phyloP scores from a whole-genome alignment of 2,797 vertebrate genomes.

The Enteromius mattozi region DNA sequence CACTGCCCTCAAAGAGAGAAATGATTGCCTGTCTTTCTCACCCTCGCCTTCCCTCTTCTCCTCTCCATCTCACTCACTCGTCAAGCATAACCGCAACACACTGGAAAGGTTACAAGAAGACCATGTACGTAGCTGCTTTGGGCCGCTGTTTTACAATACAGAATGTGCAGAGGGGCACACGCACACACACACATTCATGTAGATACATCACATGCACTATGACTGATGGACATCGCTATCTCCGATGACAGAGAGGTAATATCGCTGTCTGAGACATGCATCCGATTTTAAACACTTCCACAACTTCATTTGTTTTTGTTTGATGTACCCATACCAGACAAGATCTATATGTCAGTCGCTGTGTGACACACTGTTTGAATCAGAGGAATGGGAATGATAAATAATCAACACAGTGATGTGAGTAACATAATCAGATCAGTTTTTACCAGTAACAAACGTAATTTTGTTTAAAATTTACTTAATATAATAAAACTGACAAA shows the following conservation, averaged over 20 bases:
- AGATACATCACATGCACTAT: conserved; percentile 49
- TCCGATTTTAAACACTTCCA: conserved; percentile 46
- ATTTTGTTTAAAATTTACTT: background rate
- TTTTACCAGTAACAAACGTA: background rate
- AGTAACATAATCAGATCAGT: conserved; percentile 5
- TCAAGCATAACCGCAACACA: conserved; percentile 57
- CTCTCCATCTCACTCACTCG: conserved; percentile 55
- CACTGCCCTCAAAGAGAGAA: conserved; percentile 88
- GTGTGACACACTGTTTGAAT: background rate
- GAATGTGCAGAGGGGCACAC: conserved; percentile 62
- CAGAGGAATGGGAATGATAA: background rate
- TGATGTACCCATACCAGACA: background rate
- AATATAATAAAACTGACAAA: background rate
- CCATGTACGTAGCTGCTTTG: conserved; percentile 49
- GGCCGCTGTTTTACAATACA: conserved; percentile 52
- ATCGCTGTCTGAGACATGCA: conserved; percentile 42
- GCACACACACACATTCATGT: conserved; percentile 31
- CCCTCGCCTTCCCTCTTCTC: conserved; percentile 67
- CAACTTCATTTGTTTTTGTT: conserved; percentile 13
- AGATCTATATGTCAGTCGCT: background rate
- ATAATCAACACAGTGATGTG: background rate
- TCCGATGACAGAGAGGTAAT: conserved; percentile 53
- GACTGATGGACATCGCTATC: conserved; percentile 51
- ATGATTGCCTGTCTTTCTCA: conserved; percentile 82
- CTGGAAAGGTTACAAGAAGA: conserved; percentile 63